Percentiles rank a stretch among this genome's conserved stretches.
Evolutionary conservation across 2,888 invertebrate genomes (phyloP).

Genomic region (Tinea pellionella): DNA sequence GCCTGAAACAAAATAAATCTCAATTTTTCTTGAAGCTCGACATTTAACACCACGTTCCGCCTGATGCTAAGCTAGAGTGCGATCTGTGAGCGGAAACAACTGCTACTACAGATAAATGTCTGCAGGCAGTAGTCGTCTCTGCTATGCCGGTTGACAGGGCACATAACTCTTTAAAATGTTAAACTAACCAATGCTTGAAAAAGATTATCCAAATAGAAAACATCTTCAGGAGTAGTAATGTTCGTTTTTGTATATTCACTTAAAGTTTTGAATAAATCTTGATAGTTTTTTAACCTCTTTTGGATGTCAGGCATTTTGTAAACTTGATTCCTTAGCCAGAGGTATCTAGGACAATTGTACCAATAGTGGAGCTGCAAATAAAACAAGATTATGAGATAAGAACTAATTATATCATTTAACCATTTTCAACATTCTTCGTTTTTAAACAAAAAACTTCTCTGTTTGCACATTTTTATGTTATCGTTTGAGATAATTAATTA

Average conservation of each 20-base stretch:
- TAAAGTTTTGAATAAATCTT: slow-evolving; percentile 35
- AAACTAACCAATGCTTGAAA: slow-evolving; percentile 54
- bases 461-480: too few relatives aligned
- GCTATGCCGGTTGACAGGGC: too few relatives aligned
- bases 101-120: too few relatives aligned
- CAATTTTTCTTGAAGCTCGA: too few relatives aligned
- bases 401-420: background rate
- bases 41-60: too few relatives aligned
- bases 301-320: slow-evolving; percentile 39
- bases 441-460: too few relatives aligned
- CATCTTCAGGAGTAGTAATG: slow-evolving; percentile 47
- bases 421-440: too few relatives aligned
- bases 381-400: background rate
- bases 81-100: too few relatives aligned
- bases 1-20: slow-evolving; percentile 38
- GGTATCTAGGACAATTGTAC: slow-evolving; percentile 54
- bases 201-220: slow-evolving; percentile 57
- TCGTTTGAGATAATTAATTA: too few relatives aligned
- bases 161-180: background rate
- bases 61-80: too few relatives aligned
- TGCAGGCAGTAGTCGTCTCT: too few relatives aligned
- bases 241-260: slow-evolving; percentile 40
- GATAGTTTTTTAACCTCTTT: slow-evolving; percentile 34
- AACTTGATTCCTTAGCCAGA: slow-evolving; percentile 32
- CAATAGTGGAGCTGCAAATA: slow-evolving; percentile 54